Conservation (phyloP, 1,140 invertebrate genomes). For the Macrocentrus cingulum region DNA sequence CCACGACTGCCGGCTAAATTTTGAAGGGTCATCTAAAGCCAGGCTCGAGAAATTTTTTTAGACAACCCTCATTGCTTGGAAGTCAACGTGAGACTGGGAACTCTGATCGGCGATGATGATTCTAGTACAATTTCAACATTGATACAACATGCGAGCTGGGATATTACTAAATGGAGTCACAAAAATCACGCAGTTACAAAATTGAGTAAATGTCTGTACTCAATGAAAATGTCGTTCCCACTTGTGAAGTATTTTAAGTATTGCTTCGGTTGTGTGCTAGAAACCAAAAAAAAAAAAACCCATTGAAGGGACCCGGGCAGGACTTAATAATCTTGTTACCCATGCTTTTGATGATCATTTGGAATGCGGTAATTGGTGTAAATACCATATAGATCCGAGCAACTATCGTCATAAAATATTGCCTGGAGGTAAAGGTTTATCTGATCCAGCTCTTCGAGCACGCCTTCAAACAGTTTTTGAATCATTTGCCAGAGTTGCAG, state of each 20-base stretch:
- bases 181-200: constrained; percentile 5
- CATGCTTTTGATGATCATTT: constrained; percentile 31
- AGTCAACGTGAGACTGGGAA: not conserved
- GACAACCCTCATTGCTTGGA: not conserved
- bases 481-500: constrained; percentile 24
- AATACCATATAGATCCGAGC: constrained; percentile 16
- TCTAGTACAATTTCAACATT: not conserved
- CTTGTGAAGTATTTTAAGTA: not conserved
- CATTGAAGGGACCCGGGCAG: not conserved
- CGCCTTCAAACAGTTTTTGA: constrained; percentile 16
- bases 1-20: not conserved
- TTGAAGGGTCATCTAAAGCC: not conserved
- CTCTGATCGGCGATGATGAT: not conserved
- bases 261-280: too few relatives aligned
- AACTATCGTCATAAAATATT: constrained; percentile 26
- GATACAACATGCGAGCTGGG: too few relatives aligned
- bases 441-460: constrained; percentile 13
- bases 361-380: constrained; percentile 29
- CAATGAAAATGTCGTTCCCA: not conserved
- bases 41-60: not conserved
- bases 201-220: not conserved
- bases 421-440: constrained; percentile 23
- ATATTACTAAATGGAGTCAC: not conserved
- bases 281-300: too few relatives aligned
- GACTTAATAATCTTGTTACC: constrained; percentile 25